Evolutionary conservation across 2,113 vertebrate species (phyloP).

Genomic region (Thunnus maccoyii): DNA sequence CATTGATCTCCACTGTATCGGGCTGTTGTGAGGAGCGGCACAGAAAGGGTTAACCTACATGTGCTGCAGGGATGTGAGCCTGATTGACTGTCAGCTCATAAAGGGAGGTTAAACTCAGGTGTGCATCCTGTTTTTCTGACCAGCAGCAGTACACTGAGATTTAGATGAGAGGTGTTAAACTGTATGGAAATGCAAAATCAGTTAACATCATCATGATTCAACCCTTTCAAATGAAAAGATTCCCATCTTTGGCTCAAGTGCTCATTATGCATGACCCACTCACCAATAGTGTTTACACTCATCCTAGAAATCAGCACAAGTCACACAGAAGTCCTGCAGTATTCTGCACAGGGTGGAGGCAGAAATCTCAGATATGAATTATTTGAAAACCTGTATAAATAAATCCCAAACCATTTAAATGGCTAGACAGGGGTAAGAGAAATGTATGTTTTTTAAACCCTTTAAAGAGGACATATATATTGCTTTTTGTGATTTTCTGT

Average conservation of each 20-base stretch:
- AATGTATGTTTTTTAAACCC: too few species aligned
- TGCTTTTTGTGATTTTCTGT: too few species aligned
- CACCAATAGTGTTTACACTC: background rate
- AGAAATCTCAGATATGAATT: background rate
- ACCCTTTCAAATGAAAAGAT: constrained; percentile 10
- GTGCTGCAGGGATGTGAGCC: background rate
- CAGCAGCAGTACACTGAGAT: constrained; percentile 4
- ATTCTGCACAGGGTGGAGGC: background rate
- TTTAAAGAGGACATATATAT: too few species aligned
- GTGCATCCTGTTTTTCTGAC: constrained; percentile 4
- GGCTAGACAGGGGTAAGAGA: too few species aligned
- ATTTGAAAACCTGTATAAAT: too few species aligned
- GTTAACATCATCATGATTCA: background rate
- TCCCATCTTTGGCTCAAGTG: background rate
- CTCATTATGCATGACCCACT: background rate
- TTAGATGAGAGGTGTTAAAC: background rate
- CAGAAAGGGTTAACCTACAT: background rate
- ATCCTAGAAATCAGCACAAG: background rate
- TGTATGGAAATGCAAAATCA: background rate
- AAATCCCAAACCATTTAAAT: too few species aligned
- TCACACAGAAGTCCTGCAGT: background rate
- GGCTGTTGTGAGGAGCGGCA: background rate
- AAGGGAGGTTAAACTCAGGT: background rate
- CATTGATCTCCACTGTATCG: background rate
- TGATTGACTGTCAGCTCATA: constrained; percentile 25